Conservation (phyloP, 2,888 invertebrate genomes). For the Drosophila atripex region DNA sequence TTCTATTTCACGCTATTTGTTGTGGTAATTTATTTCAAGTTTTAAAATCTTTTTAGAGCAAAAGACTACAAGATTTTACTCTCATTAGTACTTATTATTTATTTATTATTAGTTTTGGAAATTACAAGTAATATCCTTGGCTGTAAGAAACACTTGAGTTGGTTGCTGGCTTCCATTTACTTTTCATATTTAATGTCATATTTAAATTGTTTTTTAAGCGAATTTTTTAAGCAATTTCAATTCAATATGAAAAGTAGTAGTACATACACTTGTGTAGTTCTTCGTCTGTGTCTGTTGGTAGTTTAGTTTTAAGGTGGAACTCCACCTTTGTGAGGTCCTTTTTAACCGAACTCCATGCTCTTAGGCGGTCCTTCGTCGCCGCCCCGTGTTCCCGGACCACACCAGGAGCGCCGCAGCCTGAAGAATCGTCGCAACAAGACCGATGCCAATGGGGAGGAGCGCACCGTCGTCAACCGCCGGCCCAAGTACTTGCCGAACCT, state of each 20-base stretch:
- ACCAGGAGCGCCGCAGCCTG: neutral
- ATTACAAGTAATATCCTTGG: neutral
- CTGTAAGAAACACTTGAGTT: too few relatives aligned
- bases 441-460: neutral
- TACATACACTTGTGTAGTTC: too few relatives aligned
- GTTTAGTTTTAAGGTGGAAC: too few relatives aligned
- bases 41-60: neutral
- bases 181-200: too few relatives aligned
- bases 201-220: too few relatives aligned
- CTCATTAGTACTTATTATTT: too few relatives aligned
- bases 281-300: too few relatives aligned
- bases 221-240: too few relatives aligned
- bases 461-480: slow-evolving; percentile 7
- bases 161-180: too few relatives aligned
- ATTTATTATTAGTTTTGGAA: neutral
- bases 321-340: neutral
- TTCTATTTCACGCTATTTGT: neutral
- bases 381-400: neutral
- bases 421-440: neutral
- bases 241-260: neutral
- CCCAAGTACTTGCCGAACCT: slow-evolving; percentile 41
- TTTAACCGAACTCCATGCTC: neutral
- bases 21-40: neutral
- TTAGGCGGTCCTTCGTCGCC: neutral
- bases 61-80: too few relatives aligned